Percentiles rank a stretch among this genome's conserved stretches.
Evolutionary conservation across 2,113 vertebrate species (phyloP).

Genomic region (Myrmecophaga tridactyla): DNA sequence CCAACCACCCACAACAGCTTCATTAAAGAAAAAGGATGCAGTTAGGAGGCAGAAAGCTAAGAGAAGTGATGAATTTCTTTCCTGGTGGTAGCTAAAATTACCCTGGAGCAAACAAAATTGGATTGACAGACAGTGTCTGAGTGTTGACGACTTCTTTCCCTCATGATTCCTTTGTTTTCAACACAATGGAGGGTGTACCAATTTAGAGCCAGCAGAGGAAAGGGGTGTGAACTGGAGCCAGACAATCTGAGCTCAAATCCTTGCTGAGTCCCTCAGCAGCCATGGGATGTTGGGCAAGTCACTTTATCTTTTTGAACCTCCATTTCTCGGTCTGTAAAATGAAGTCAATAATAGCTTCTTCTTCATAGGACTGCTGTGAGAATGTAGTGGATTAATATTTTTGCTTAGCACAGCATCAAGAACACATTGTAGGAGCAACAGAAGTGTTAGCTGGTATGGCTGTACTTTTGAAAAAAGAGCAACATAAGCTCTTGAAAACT

Average conservation of each 20-base stretch:
- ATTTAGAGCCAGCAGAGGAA: not conserved
- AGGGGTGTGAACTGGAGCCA: not conserved
- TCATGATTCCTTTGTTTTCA: not conserved
- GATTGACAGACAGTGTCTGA: not conserved
- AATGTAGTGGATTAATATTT: not conserved
- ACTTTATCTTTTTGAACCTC: not conserved
- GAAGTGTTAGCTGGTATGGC: not conserved
- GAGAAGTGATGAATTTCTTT: not conserved
- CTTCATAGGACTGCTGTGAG: not conserved
- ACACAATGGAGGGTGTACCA: not conserved
- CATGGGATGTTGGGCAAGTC: not conserved
- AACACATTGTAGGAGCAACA: not conserved
- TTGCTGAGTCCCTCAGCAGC: not conserved
- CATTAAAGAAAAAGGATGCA: not conserved
- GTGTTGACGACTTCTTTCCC: not conserved
- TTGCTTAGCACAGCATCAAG: not conserved
- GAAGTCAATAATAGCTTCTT: not conserved
- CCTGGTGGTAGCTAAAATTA: not conserved
- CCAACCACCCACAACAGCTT: not conserved
- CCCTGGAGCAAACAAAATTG: not conserved
- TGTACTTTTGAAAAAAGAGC: not conserved
- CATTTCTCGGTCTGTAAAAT: not conserved
- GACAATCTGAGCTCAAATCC: not conserved
- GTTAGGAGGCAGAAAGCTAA: not conserved
- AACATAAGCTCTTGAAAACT: not conserved